phyloP scores from a whole-genome alignment of 2,113 vertebrate genomes.

The Osmerus eperlanus region DNA sequence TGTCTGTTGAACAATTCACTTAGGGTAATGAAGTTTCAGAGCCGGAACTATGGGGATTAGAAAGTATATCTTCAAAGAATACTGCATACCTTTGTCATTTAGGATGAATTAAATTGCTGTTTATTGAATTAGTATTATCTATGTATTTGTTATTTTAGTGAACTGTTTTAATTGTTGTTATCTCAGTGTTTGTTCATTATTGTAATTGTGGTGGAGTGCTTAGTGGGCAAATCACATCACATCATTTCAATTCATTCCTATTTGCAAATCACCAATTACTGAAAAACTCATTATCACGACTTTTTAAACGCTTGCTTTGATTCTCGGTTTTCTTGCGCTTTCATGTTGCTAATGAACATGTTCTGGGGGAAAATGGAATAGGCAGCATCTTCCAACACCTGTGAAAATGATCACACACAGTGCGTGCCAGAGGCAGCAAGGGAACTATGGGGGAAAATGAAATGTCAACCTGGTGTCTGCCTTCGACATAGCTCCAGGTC shows the following conservation, averaged over 20 bases:
- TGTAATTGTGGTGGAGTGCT: conserved; percentile 55
- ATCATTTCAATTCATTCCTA: conserved; percentile 41
- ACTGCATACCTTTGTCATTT: conserved; percentile 63
- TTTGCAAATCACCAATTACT: conserved; percentile 55
- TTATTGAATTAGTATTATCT: conserved; percentile 60
- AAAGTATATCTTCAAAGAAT: conserved; percentile 56
- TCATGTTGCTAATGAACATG: conserved; percentile 30
- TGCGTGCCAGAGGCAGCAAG: neutral
- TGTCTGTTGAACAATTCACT: too few species aligned
- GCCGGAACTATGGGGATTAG: conserved; percentile 50
- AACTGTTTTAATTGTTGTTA: conserved; percentile 43
- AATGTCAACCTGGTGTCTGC: conserved; percentile 28
- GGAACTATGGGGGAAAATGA: conserved; percentile 6
- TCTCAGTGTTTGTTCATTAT: conserved; percentile 47
- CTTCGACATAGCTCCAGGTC: conserved; percentile 20
- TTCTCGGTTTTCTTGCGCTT: conserved; percentile 24
- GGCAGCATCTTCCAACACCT: conserved; percentile 26
- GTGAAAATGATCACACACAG: conserved; percentile 31
- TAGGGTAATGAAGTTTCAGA: neutral
- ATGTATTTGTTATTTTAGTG: conserved; percentile 55
- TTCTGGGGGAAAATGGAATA: conserved; percentile 16
- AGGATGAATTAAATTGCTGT: conserved; percentile 54
- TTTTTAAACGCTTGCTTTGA: conserved; percentile 43
- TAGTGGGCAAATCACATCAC: conserved; percentile 18
- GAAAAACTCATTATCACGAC: conserved; percentile 51